Evolutionary conservation across 2,888 invertebrate genomes (phyloP), one percentile per base, ranked within the genome.

Genomic region (Pollenia griseotomentosa): DNA sequence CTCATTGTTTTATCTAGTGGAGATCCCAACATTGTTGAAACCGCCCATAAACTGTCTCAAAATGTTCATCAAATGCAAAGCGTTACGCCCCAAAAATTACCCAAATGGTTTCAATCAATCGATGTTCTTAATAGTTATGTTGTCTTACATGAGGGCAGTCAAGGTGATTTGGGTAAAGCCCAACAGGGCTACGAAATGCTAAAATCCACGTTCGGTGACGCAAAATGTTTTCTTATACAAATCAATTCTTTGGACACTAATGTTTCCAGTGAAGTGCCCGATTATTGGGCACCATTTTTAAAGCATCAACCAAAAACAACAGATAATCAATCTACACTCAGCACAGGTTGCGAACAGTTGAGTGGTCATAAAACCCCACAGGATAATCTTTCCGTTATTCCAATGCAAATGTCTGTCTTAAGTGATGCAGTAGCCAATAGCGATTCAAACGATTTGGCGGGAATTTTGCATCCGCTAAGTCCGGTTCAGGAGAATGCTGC

Each of bases 41-140:
- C 96, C 88, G 96, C 99, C 89, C 96, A 96, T 91, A 95, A 95
- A 88, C 94, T 99, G 91, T 96, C 96, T 81, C 96, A 97, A 91
- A 96, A 96, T 89, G 95, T 97, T 90, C 96, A 97, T 89, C 96
- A 97, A 91, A 95, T 97, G 92, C 96, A 96, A 92, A 96, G 95
- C 93, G 95, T 96, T 57, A 94, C 95, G 14, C 96, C 96, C 65
- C 96, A 96, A 88, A 97, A 97, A 93, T 94, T 97, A 89, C 97
- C 97, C 10, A 97, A 97, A 91, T 97, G 97, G 97, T 97, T 97
- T 95, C 95, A 92, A 93, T 92, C 95, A 87, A 95, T 95, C 46
- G 96, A 97, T 91, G 96, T 97, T 42, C 94, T 98, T 57, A 97
- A 97, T 92, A 97, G 97, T 93, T 98, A 98, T 93, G 96, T 99